Evolutionary conservation across 2,797 vertebrate genomes (phyloP), one percentile per base, ranked within the genome.

Genomic region (Xyrichtys novacula): DNA sequence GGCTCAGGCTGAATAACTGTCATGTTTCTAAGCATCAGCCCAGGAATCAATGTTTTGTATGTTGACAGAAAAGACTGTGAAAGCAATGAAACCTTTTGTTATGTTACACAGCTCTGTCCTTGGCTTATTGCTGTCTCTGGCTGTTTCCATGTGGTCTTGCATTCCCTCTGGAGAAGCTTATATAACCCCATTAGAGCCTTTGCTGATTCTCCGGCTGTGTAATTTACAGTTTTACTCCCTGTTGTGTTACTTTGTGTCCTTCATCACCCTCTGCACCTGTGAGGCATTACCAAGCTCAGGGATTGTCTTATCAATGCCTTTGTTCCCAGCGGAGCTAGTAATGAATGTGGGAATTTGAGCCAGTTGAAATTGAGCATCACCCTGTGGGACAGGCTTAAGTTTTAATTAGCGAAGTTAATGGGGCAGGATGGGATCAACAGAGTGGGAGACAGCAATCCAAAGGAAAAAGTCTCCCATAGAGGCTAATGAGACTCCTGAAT

Each of bases 361-460:
- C 55, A 62, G 81, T 76, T 74, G 70, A 90, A 88, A 69, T 89
- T 68, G 72, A 86, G 61, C 84, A 32, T 74, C 65, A 83, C 68
- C 84, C 85, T 59, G 58, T 53, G 67, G 82, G 62, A 23, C 65
- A 42, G 60, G 38, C 65, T 82, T 76, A 74, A 53, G 53, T 86
- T 88, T 89, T 87, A 91, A 91, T 91, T 90, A 87, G 81, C 80
- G 48, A 78, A 80, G 59, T 91, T 89, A 88, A 88, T 85, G 78
- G 78, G 74, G 64, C 65, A 69, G 76, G 53, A 68, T 76, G 46
- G 56, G 74, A 86, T 81, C 66, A 72, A 74, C 69, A 60, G 49
- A 65, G 44, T 39, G 42, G 57, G 62, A 71, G 58, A 71, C 63
- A 56, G 39, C 49, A 11, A 78, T 63, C 17, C 48, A 55, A 44